These are phyloP conservation scores for Pteronura brasiliensis DNA, from an alignment of 2,113 vertebrate genomes.

Conservation along the genomic window DNA sequence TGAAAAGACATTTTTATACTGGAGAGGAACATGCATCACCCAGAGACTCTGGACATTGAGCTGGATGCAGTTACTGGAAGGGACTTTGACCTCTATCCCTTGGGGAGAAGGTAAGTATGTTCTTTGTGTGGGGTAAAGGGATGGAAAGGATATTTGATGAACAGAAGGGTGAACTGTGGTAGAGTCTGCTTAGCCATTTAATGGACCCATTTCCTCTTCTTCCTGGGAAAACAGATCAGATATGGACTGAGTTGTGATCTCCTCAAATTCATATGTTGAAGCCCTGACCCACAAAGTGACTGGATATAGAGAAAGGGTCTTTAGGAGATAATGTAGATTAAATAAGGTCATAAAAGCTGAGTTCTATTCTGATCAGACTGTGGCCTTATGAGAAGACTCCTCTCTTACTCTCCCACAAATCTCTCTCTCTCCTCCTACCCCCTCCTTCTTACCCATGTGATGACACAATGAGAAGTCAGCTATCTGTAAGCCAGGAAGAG, in stretches of 20 bases:
- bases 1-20: background rate
- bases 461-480: background rate
- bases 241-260: background rate
- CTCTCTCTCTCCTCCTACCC: background rate
- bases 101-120: background rate
- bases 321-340: background rate
- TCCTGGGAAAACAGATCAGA: background rate
- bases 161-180: background rate
- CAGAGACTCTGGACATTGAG: background rate
- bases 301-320: background rate
- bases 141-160: background rate
- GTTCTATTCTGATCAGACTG: background rate
- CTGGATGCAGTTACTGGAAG: background rate
- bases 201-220: background rate
- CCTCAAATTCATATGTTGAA: background rate
- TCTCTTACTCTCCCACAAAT: background rate
- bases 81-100: background rate
- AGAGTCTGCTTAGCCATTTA: background rate
- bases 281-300: background rate
- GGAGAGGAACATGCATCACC: background rate
- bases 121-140: background rate
- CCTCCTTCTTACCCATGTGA: background rate
- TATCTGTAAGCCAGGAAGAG: background rate
- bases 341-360: background rate
- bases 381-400: background rate